These are phyloP conservation scores for Agapostemon virescens DNA, from an alignment of 2,888 invertebrate genomes.

Conservation along the genomic window DNA sequence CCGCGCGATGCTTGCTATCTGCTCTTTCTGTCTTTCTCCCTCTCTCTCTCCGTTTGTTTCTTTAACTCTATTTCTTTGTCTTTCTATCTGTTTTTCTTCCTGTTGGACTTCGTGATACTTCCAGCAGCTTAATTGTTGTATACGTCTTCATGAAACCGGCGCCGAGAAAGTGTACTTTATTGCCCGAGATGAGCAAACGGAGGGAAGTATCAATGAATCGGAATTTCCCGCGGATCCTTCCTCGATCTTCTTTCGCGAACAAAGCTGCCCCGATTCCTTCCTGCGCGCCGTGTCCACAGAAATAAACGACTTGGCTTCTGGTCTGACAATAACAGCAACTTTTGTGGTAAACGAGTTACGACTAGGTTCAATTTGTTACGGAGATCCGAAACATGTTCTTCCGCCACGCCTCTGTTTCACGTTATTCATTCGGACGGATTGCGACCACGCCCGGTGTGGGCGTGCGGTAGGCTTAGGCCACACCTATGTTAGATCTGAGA, in stretches of 20 bases:
- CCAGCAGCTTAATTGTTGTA: slow-evolving; percentile 29
- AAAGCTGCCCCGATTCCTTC: slow-evolving; percentile 50
- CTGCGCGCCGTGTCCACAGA: slow-evolving; percentile 1
- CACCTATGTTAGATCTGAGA: not conserved
- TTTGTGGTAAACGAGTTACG: slow-evolving; percentile 1
- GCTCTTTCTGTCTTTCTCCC: not conserved
- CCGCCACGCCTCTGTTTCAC: not conserved
- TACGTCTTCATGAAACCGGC: slow-evolving; percentile 22
- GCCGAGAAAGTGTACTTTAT: slow-evolving; percentile 27
- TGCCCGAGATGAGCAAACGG: slow-evolving; percentile 9
- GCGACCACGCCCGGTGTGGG: not conserved
- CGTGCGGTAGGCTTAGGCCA: not conserved
- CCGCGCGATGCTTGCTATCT: not conserved
- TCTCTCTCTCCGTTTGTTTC: no score
- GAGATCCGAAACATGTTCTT: no score
- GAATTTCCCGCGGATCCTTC: slow-evolving; percentile 13
- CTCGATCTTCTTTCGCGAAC: slow-evolving; percentile 27
- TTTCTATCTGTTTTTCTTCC: not conserved
- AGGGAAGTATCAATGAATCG: slow-evolving; percentile 35
- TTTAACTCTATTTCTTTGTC: no score
- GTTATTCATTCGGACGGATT: not conserved
- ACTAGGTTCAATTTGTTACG: not conserved
- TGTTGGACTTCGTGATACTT: slow-evolving; percentile 5
- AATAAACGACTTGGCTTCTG: not conserved
- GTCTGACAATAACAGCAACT: slow-evolving; percentile 5